Percentiles rank a stretch among this genome's conserved stretches.
These are phyloP conservation scores for Alouatta palliata DNA, from an alignment of 2,113 vertebrate species.

Conservation along the genomic window DNA sequence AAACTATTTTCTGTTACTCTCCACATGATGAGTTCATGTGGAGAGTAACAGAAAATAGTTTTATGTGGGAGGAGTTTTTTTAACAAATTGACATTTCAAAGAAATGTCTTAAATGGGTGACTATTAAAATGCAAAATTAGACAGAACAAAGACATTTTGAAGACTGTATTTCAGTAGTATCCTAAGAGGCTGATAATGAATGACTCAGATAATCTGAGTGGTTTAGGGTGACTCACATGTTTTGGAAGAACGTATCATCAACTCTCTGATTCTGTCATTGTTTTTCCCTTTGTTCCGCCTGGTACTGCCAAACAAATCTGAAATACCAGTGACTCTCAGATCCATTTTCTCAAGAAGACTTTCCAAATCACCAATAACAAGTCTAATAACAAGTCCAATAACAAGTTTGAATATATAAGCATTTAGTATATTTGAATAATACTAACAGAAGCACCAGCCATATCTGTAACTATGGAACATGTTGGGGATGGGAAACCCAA, in stretches of 20 bases:
- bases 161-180: conserved; percentile 37
- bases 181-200: conserved; percentile 51
- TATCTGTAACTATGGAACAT: too few relatives aligned
- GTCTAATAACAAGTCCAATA: too few relatives aligned
- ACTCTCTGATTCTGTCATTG: not conserved
- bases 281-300: conserved; percentile 30
- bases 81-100: conserved; percentile 66
- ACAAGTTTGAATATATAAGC: not conserved
- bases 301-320: conserved; percentile 9
- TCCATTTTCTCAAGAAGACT: not conserved
- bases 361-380: conserved; percentile 4
- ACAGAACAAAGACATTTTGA: conserved; percentile 13
- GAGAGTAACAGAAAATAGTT: conserved; percentile 38
- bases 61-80: conserved; percentile 10
- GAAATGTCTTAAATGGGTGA: conserved; percentile 53
- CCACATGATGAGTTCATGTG: not conserved
- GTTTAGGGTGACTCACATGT: conserved; percentile 66
- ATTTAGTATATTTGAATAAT: not conserved
- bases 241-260: conserved; percentile 41
- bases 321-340: not conserved
- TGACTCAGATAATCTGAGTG: conserved; percentile 59
- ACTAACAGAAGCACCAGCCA: not conserved
- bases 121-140: conserved; percentile 54
- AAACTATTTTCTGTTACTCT: too few relatives aligned
- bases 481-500: not conserved